Conservation (phyloP, 2,113 vertebrate species). For the Progne subis region DNA sequence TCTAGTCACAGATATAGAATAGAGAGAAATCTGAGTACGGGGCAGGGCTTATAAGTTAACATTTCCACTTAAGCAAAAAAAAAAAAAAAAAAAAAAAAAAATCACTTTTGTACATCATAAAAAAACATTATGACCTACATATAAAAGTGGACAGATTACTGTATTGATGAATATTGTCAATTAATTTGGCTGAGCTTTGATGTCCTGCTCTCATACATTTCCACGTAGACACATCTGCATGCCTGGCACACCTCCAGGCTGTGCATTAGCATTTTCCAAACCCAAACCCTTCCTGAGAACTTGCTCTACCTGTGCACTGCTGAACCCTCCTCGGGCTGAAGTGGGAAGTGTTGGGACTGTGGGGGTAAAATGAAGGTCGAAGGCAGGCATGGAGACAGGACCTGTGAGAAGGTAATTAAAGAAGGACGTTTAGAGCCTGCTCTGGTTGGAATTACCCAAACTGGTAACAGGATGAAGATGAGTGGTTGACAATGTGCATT, state of each 20-base stretch:
- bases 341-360: not conserved
- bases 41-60: fast-evolving
- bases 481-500: not conserved
- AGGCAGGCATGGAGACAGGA: not conserved
- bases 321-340: not conserved
- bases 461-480: not conserved
- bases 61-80: not conserved
- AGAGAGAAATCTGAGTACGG: not conserved
- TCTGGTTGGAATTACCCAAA: not conserved
- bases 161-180: not conserved
- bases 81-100: not conserved
- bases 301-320: not conserved
- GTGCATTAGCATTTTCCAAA: not conserved
- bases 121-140: not conserved
- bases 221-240: not conserved
- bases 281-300: not conserved
- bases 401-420: not conserved
- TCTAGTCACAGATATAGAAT: not conserved
- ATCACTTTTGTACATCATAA: not conserved
- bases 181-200: not conserved
- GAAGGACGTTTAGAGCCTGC: not conserved
- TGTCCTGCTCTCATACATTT: not conserved
- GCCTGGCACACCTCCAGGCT: not conserved
- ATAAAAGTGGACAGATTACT: not conserved
- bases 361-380: not conserved